Conservation (phyloP, 2,113 vertebrate genomes). For the Equus quagga region DNA sequence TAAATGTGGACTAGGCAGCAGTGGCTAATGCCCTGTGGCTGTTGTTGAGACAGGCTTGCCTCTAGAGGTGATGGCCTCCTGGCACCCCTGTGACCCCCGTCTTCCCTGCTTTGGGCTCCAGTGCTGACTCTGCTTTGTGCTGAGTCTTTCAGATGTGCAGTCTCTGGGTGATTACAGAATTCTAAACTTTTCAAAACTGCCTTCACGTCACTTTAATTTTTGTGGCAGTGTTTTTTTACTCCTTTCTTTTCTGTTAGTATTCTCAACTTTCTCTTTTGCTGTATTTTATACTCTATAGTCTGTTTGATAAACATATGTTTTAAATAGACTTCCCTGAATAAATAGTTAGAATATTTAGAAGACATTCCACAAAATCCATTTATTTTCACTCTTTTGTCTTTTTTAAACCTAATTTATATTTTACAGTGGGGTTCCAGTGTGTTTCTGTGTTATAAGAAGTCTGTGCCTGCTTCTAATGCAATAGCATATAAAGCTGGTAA, state of each 20-base stretch:
- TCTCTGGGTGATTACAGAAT: neutral
- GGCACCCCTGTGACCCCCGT: too few relatives aligned
- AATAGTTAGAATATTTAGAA: constrained; percentile 35
- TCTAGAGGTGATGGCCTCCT: neutral
- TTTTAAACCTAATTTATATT: constrained; percentile 74
- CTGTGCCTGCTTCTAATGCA: constrained; percentile 96
- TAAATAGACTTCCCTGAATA: constrained; percentile 23
- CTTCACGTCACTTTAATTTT: neutral
- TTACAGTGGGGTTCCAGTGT: constrained; percentile 99
- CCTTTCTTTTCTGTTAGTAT: neutral
- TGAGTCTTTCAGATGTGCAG: neutral
- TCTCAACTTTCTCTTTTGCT: constrained; percentile 27
- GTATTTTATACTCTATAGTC: neutral
- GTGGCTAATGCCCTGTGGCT: neutral
- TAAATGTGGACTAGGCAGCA: neutral
- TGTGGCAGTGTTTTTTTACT: neutral
- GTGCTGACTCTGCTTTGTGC: neutral
- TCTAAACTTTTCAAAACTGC: neutral
- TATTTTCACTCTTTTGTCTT: constrained; percentile 34
- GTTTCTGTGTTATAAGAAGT: constrained; percentile 99
- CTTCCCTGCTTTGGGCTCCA: neutral
- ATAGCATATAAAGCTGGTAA: constrained; percentile 98
- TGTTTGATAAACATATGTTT: constrained; percentile 19
- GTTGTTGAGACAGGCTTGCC: neutral
- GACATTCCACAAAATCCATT: constrained; percentile 7